phyloP scores from a whole-genome alignment of 2,888 invertebrate genomes.

The Pandemis heparana region DNA sequence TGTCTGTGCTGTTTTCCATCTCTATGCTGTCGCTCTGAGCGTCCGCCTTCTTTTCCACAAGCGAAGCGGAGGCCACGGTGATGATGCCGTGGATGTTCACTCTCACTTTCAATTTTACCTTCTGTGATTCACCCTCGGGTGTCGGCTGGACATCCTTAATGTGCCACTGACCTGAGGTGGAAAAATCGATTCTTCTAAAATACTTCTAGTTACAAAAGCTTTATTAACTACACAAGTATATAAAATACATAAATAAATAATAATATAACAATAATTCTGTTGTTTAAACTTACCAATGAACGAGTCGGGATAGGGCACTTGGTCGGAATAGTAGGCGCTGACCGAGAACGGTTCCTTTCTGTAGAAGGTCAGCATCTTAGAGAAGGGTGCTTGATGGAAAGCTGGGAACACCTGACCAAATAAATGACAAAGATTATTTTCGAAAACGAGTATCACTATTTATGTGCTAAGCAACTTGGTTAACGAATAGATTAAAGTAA shows the following conservation, averaged over 20 bases:
- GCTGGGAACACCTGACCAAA: slow-evolving; percentile 89
- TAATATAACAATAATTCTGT: background rate
- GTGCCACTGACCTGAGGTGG: slow-evolving; percentile 88
- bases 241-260: slow-evolving; percentile 1
- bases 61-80: slow-evolving; percentile 93
- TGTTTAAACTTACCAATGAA: slow-evolving; percentile 89
- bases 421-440: no score
- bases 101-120: slow-evolving; percentile 98
- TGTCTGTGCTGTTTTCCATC: slow-evolving; percentile 78
- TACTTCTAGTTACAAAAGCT: slow-evolving; percentile 17
- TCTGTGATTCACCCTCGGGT: slow-evolving; percentile 95
- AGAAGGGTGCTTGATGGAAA: slow-evolving; percentile 96
- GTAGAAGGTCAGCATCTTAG: slow-evolving; percentile 97
- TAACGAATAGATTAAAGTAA: no score
- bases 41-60: slow-evolving; percentile 91
- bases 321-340: slow-evolving; percentile 92
- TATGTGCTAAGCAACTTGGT: background rate
- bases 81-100: slow-evolving; percentile 98
- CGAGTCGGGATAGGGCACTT: slow-evolving; percentile 90
- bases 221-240: slow-evolving; percentile 6
- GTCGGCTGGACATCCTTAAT: slow-evolving; percentile 94
- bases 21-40: slow-evolving; percentile 74
- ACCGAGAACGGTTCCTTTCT: slow-evolving; percentile 95
- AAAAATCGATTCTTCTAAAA: slow-evolving; percentile 39
- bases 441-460: no score